A percentile compares a stretch with the other conserved stretches of the same genome.
Conservation (phyloP, 2,888 invertebrate species). For the Eupithecia insigniata region DNA sequence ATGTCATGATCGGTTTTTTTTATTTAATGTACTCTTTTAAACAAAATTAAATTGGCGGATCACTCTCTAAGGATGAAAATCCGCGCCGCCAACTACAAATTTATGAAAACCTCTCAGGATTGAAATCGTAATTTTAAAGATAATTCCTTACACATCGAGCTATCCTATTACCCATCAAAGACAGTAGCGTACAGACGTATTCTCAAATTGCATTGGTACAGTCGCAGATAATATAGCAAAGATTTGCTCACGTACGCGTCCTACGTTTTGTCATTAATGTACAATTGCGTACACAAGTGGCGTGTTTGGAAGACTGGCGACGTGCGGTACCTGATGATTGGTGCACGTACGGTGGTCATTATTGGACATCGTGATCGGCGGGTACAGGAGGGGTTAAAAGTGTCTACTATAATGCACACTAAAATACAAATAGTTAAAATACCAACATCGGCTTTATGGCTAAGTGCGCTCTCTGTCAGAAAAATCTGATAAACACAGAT, state of each 20-base stretch:
- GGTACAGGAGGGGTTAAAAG: conserved; percentile 47
- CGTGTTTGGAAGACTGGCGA: conserved; percentile 65
- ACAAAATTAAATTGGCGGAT: no score
- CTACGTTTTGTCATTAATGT: conserved; percentile 55
- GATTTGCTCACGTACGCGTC: conserved; percentile 64
- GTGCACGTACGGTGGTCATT: conserved; percentile 76
- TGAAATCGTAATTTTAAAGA: conserved; percentile 20
- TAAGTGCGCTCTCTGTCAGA: not conserved
- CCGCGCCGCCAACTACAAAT: not conserved
- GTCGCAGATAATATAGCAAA: conserved; percentile 17
- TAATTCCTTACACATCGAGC: conserved; percentile 29
- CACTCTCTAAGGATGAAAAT: not conserved
- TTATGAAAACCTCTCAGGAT: not conserved
- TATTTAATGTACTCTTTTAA: no score
- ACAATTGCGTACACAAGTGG: conserved; percentile 58
- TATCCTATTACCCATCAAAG: conserved; percentile 40
- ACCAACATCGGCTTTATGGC: not conserved
- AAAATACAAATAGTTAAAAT: not conserved
- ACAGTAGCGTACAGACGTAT: conserved; percentile 59
- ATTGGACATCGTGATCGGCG: conserved; percentile 58
- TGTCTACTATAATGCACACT: not conserved
- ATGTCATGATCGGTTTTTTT: no score
- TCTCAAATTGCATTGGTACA: conserved; percentile 47
- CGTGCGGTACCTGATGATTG: conserved; percentile 65
- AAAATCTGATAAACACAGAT: not conserved